phyloP scores from a whole-genome alignment of 2,797 vertebrate species.

The Streptopelia turtur region DNA sequence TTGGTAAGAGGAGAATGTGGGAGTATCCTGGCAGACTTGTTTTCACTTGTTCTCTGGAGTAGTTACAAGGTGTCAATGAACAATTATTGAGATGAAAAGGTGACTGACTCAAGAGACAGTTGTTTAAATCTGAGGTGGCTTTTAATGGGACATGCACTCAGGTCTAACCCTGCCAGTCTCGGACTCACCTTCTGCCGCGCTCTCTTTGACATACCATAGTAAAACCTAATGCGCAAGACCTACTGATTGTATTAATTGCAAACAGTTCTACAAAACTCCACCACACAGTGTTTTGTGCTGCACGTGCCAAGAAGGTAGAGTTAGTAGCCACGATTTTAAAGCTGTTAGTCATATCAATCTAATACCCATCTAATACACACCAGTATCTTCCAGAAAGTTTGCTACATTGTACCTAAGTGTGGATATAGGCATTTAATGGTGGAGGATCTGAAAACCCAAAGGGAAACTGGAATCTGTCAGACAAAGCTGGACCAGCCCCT shows the following conservation, averaged over 20 bases:
- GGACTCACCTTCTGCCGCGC: background rate
- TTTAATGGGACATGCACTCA: background rate
- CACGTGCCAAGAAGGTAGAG: background rate
- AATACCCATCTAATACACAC: background rate
- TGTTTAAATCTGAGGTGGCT: constrained; percentile 9
- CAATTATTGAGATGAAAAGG: background rate
- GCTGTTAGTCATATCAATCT: background rate
- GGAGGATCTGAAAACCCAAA: background rate
- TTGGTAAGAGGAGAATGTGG: background rate
- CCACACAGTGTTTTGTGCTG: background rate
- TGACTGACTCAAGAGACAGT: background rate
- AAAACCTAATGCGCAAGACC: background rate
- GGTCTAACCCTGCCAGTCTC: background rate
- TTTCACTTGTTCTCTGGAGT: background rate
- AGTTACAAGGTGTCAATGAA: constrained; percentile 16
- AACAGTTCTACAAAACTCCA: background rate
- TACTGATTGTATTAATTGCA: background rate
- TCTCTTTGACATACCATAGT: background rate
- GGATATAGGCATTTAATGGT: background rate
- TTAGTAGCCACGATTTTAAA: background rate
- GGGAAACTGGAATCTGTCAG: background rate
- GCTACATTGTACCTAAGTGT: background rate
- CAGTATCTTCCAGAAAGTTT: background rate
- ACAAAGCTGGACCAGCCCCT: background rate
- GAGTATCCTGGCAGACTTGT: background rate